phyloP scores from a whole-genome alignment of 1,140 invertebrate species.

The Trichonephila inaurata region DNA sequence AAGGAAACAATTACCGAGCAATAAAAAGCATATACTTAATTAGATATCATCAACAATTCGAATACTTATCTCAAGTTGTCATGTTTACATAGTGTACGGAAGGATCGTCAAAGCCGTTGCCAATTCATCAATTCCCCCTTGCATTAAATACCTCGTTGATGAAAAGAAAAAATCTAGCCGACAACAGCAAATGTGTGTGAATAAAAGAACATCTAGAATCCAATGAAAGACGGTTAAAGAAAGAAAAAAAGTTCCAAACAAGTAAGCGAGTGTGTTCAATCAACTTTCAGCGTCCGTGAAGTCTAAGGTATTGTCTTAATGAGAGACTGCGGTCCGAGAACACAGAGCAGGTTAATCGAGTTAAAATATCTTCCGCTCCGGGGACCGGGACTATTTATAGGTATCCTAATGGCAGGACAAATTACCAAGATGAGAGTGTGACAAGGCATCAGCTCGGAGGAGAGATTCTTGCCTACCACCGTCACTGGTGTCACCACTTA shows the following conservation, averaged over 20 bases:
- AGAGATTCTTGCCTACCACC: slow-evolving; percentile 35
- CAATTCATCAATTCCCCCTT: background rate
- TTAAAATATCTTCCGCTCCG: slow-evolving; percentile 17
- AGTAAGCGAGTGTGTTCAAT: background rate
- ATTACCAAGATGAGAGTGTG: slow-evolving; percentile 50
- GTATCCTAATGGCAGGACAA: slow-evolving; percentile 54
- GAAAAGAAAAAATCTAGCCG: background rate
- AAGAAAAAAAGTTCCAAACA: background rate
- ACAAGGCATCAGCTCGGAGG: background rate
- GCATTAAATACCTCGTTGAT: background rate
- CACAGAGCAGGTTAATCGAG: slow-evolving; percentile 31
- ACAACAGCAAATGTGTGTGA: background rate
- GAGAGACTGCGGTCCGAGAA: background rate
- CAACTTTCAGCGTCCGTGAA: background rate
- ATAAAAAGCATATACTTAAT: too few relatives aligned
- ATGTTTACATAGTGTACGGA: too few relatives aligned
- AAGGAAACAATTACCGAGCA: too few relatives aligned
- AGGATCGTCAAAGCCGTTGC: background rate
- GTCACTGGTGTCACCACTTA: slow-evolving; percentile 41
- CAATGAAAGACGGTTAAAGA: background rate
- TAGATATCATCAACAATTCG: too few relatives aligned
- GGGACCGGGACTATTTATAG: slow-evolving; percentile 50
- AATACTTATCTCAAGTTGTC: too few relatives aligned
- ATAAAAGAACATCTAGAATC: background rate
- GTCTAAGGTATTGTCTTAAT: slow-evolving; percentile 22